Conservation (phyloP, 1,140 invertebrate genomes). For the Microvelia longipes region DNA sequence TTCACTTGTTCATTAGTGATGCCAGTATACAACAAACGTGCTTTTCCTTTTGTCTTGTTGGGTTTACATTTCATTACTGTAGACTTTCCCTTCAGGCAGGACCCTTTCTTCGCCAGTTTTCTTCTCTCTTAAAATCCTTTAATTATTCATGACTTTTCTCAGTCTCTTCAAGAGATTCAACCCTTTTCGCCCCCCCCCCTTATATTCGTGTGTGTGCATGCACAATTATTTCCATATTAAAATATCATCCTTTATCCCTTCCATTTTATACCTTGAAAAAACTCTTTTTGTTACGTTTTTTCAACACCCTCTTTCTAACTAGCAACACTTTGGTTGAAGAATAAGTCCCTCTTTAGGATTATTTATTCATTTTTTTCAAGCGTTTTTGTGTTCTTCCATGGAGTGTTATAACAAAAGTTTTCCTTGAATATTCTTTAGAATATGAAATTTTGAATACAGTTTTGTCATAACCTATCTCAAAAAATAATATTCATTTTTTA, state of each 20-base stretch:
- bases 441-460: too few relatives aligned
- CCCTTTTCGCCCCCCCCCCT: not conserved
- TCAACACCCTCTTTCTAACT: not conserved
- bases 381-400: too few relatives aligned
- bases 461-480: too few relatives aligned
- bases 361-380: too few relatives aligned
- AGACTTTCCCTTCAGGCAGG: too few relatives aligned
- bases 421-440: too few relatives aligned
- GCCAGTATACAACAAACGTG: not conserved
- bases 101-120: too few relatives aligned
- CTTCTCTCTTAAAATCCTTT: not conserved
- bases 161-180: not conserved
- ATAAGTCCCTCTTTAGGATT: too few relatives aligned
- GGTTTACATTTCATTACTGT: not conserved
- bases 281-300: conserved; percentile 6
- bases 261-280: not conserved
- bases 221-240: not conserved
- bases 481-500: too few relatives aligned
- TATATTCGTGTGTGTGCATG: not conserved
- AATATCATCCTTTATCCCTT: not conserved
- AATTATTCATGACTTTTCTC: not conserved
- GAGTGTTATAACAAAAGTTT: too few relatives aligned
- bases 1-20: not conserved
- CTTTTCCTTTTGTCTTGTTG: not conserved
- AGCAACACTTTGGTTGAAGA: too few relatives aligned